Evolutionary conservation across 2,113 vertebrate genomes (phyloP), one percentile per base, ranked within the genome.

Genomic region (Saccopteryx bilineata): DNA sequence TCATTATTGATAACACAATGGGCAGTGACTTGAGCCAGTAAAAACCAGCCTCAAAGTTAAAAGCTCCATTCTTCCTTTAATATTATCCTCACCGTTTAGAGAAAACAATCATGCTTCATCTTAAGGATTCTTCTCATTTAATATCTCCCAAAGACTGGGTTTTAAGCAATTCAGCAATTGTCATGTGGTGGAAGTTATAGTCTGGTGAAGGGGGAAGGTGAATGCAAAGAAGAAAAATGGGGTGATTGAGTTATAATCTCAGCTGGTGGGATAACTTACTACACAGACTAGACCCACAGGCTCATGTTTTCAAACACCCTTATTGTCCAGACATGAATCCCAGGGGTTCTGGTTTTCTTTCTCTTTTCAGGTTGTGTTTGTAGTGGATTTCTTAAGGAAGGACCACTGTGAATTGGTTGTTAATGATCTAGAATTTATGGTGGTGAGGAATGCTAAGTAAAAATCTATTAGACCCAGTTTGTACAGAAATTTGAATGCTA

Each of bases 391-490:
- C 56, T 86, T 91, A 13, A 71, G 60, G 80, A 87, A 78, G 56
- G n/a, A 65, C 9, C 2, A 18, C n/a, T 79, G n/a, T 66, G 87
- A 58, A n/a, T 87, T 78, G 66, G 50, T 93, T 90, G 12, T 76
- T 88, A 66, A 87, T 87, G 75, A 87, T 85, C n/a, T 85, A 33
- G 72, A 83, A 56, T 88, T 63, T 56, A 52, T 19, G 13, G 78
- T 76, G 65, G 61, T 72, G 84, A 71, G 54, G 28, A 90, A 87
- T 21, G 69, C 50, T 95, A 61, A 89, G 28, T 80, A 92, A 96
- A 96, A 79, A 76, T 90, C 21, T 78, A 0, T 75, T 75, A 83
- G 61, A 65, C 92, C 21, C 23, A 75, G 39, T 80, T 86, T 88
- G 46, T 31, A 76, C 76, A 95, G 92, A 96, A 86, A 86, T 54